Evolutionary conservation across 2,113 vertebrate genomes (phyloP).

Genomic region (Ciconia boyciana): DNA sequence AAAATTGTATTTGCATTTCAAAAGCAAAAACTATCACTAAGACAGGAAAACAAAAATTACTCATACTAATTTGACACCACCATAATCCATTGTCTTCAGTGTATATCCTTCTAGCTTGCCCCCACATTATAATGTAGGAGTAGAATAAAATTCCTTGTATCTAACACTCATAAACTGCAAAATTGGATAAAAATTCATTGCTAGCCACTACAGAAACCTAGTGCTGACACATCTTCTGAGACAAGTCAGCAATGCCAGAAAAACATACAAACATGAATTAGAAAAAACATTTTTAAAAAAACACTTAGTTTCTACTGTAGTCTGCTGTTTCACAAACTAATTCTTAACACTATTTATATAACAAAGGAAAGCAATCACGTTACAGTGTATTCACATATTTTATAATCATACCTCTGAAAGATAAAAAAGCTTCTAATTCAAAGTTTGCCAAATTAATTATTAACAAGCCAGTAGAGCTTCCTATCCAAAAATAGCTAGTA

Average conservation of each 20-base stretch:
- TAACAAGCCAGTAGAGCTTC: conserved; percentile 79
- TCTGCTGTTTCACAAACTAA: neutral
- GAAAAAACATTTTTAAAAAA: neutral
- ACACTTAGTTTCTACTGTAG: neutral
- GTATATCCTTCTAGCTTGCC: neutral
- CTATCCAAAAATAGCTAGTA: conserved; percentile 77
- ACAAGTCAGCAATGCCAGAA: neutral
- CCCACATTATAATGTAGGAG: neutral
- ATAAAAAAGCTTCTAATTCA: conserved; percentile 76
- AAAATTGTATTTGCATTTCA: neutral
- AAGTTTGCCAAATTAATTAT: conserved; percentile 81
- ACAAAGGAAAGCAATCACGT: neutral
- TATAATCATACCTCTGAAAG: conserved; percentile 75
- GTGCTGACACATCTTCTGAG: neutral
- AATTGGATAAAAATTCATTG: neutral
- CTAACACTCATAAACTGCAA: neutral
- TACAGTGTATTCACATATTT: neutral
- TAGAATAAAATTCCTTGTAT: neutral
- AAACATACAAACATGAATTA: neutral
- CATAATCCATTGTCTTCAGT: neutral
- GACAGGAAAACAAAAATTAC: neutral
- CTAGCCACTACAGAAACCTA: neutral
- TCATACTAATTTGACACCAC: neutral
- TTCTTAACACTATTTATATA: neutral
- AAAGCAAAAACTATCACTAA: neutral